Conservation (phyloP, 2,797 vertebrate genomes). For the Rhinoraja longicauda region DNA sequence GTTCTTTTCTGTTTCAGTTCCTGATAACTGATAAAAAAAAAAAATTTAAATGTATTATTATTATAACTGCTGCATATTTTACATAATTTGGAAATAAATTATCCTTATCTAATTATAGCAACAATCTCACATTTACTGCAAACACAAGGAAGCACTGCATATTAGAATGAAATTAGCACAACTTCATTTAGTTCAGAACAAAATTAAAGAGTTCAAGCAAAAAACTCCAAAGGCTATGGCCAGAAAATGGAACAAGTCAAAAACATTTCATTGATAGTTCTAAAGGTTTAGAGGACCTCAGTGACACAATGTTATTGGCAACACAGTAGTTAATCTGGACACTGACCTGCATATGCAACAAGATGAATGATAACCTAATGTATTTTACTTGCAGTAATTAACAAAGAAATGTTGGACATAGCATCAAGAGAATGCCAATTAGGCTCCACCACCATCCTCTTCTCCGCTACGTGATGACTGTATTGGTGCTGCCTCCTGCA, state of each 20-base stretch:
- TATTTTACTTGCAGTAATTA: not conserved
- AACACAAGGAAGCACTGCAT: not conserved
- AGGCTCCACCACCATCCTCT: not conserved
- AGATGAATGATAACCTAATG: not conserved
- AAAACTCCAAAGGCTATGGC: not conserved
- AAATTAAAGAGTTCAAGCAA: not conserved
- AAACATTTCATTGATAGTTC: not conserved
- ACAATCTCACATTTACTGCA: not conserved
- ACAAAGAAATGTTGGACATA: not conserved
- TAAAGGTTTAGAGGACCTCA: not conserved
- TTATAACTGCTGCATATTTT: not conserved
- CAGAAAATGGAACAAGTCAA: not conserved
- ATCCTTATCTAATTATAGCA: not conserved
- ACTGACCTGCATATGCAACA: not conserved
- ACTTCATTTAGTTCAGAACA: not conserved
- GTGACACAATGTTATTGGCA: not conserved
- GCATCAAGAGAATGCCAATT: not conserved
- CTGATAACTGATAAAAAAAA: too few relatives aligned
- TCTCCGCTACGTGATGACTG: too few relatives aligned
- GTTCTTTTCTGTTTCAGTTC: not conserved
- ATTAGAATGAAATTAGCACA: not conserved
- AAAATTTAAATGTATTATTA: too few relatives aligned
- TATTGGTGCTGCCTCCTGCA: too few relatives aligned
- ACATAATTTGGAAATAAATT: not conserved
- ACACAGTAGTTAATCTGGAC: not conserved